Evolutionary conservation across 2,113 vertebrate species (phyloP), one percentile per base, ranked within the genome.

Genomic region (Jaculus jaculus): DNA sequence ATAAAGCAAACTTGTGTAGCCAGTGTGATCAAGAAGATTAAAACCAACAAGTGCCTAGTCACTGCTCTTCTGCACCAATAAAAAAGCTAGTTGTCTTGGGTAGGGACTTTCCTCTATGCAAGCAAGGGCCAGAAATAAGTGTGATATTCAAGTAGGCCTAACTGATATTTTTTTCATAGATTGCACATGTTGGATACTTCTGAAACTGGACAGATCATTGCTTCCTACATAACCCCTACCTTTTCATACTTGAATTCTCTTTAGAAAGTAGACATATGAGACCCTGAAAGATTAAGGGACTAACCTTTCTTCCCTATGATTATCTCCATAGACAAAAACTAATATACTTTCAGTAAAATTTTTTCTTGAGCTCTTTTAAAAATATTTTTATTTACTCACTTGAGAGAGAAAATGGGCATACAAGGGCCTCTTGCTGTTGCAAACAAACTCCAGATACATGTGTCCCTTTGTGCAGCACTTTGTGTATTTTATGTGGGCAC

Each of bases 1-100:
- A 69, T 96, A 94, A 18, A 92, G 79, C 34, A 94, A 71, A 92
- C 51, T 28, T 95, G 90, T 96, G 21, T 83, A 93, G 90, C 92
- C 92, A 65, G 18, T 90, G 61, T 94, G 96, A 92, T 92, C 61
- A 84, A 78, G 92, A 84, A 78, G 92, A 96, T 97, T 61, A 96
- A 97, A 96, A 79, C 66, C 74, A 79, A 28, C 47, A 51, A 7
- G 37, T 1, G 0, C 12, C 69, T 72, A 12, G 63, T 78, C 80
- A 68, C 73, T 69, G 47, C 54, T 82, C 87, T 74, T 86, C 61
- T 89, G 2, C 26, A 71, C 87, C 58, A 77, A 73, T 75, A 84
- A 84, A 93, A 87, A 82, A 15, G n/a, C 60, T 3, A 63, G 34
- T 75, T 85, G 32, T 63, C 39, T 20, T 54, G 54, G 54, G 54